Evolutionary conservation across 2,888 invertebrate species (phyloP).

Genomic region (Nemurella pictetii): DNA sequence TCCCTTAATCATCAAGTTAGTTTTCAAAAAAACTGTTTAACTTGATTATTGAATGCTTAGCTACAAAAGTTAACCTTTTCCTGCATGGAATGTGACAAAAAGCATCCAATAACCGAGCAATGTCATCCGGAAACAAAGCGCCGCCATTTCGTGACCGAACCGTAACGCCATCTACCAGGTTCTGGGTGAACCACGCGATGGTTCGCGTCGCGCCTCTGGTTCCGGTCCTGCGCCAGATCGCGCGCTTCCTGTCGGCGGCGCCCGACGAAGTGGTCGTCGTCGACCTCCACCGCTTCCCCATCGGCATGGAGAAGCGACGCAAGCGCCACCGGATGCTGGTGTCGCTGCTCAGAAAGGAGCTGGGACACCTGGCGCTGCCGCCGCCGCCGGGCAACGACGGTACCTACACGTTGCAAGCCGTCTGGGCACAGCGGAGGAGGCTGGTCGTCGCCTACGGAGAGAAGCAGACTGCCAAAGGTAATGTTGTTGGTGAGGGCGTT

Average conservation of each 20-base stretch:
- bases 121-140: too few relatives aligned
- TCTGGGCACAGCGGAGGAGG: slow-evolving; percentile 59
- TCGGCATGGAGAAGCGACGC: slow-evolving; percentile 60
- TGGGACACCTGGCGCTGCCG: slow-evolving; percentile 61
- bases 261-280: slow-evolving; percentile 73
- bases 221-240: slow-evolving; percentile 68
- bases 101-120: too few relatives aligned
- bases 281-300: slow-evolving; percentile 81
- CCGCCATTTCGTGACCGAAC: too few relatives aligned
- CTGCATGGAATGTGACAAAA: too few relatives aligned
- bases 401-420: slow-evolving; percentile 59
- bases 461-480: slow-evolving; percentile 53
- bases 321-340: slow-evolving; percentile 60
- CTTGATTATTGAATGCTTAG: too few relatives aligned
- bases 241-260: slow-evolving; percentile 67
- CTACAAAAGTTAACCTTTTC: too few relatives aligned
- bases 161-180: slow-evolving; percentile 60
- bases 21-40: too few relatives aligned
- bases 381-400: slow-evolving; percentile 55
- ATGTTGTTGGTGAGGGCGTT: slow-evolving; percentile 12
- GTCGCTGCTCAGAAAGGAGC: slow-evolving; percentile 59
- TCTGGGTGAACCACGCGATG: slow-evolving; percentile 75
- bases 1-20: too few relatives aligned
- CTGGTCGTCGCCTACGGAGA: slow-evolving; percentile 65
- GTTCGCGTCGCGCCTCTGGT: slow-evolving; percentile 68